phyloP scores from a whole-genome alignment of 2,888 invertebrate species.

The Loripinus fragilis region DNA sequence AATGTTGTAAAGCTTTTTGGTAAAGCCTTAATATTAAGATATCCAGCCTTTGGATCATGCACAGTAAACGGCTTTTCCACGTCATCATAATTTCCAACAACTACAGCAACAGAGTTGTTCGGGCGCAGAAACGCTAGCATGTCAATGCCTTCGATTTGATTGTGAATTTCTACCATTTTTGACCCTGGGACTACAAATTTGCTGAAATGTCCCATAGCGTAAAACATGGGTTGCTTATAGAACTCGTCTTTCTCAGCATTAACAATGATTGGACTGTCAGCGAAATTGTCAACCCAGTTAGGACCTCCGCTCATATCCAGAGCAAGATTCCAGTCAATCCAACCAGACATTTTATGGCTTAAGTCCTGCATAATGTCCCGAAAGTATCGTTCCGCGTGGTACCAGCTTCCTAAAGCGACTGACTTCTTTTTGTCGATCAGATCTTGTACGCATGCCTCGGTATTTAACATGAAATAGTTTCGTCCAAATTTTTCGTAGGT shows the following conservation, averaged over 20 bases:
- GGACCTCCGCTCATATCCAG: constrained; percentile 91
- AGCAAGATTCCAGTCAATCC: constrained; percentile 95
- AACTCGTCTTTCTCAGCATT: constrained; percentile 88
- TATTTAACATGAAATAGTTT: constrained; percentile 87
- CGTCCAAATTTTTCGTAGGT: constrained; percentile 86
- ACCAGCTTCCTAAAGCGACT: constrained; percentile 91
- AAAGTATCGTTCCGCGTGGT: constrained; percentile 88
- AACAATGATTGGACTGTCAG: constrained; percentile 91
- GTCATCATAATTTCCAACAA: constrained; percentile 35
- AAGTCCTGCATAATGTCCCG: constrained; percentile 88
- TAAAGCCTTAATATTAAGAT: constrained; percentile 43
- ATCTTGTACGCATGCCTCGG: constrained; percentile 85
- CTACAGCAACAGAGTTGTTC: constrained; percentile 35
- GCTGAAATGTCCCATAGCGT: constrained; percentile 90
- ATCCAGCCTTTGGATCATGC: constrained; percentile 29
- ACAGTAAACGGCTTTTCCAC: constrained; percentile 32
- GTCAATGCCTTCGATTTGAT: constrained; percentile 28
- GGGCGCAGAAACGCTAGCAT: constrained; percentile 39
- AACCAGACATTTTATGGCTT: constrained; percentile 90
- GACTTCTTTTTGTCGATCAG: constrained; percentile 29
- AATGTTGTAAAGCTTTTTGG: constrained; percentile 51
- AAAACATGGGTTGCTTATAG: constrained; percentile 95
- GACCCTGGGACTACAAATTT: constrained; percentile 54
- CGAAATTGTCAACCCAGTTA: constrained; percentile 90
- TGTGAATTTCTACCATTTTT: constrained; percentile 28